Conservation (phyloP, 2,888 invertebrate genomes). For the Mythimna albipuncta region DNA sequence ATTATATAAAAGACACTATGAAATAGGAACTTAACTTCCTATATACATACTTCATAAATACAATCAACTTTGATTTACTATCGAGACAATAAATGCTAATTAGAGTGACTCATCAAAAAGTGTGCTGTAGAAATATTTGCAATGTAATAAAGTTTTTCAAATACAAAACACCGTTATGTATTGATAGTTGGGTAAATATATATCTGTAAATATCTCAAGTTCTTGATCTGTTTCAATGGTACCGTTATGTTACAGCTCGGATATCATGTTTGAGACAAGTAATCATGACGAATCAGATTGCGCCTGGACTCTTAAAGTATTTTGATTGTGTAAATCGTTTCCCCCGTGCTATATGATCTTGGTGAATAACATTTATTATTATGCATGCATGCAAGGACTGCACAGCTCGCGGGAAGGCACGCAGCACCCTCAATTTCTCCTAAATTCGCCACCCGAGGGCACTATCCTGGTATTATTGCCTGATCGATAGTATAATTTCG, state of each 20-base stretch:
- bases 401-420: slow-evolving; percentile 81
- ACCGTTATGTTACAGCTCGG: slow-evolving; percentile 53
- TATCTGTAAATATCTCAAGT: slow-evolving; percentile 48
- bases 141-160: slow-evolving; percentile 37
- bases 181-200: slow-evolving; percentile 50
- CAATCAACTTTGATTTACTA: slow-evolving; percentile 25
- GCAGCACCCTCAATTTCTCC: slow-evolving; percentile 87
- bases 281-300: slow-evolving; percentile 52
- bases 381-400: slow-evolving; percentile 81
- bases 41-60: slow-evolving; percentile 13
- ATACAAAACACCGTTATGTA: slow-evolving; percentile 51
- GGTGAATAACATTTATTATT: slow-evolving; percentile 81
- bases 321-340: slow-evolving; percentile 62
- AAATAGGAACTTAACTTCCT: slow-evolving; percentile 8
- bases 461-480: slow-evolving; percentile 84
- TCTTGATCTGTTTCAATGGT: slow-evolving; percentile 49
- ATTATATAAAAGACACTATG: slow-evolving; percentile 26
- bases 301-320: slow-evolving; percentile 44
- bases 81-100: slow-evolving; percentile 39
- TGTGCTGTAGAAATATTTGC: slow-evolving; percentile 38
- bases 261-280: slow-evolving; percentile 44
- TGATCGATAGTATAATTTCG: slow-evolving; percentile 88
- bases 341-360: slow-evolving; percentile 83
- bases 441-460: slow-evolving; percentile 87
- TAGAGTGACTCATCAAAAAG: slow-evolving; percentile 39